phyloP scores from a whole-genome alignment of 2,888 invertebrate species.

The Drosophila falleni region DNA sequence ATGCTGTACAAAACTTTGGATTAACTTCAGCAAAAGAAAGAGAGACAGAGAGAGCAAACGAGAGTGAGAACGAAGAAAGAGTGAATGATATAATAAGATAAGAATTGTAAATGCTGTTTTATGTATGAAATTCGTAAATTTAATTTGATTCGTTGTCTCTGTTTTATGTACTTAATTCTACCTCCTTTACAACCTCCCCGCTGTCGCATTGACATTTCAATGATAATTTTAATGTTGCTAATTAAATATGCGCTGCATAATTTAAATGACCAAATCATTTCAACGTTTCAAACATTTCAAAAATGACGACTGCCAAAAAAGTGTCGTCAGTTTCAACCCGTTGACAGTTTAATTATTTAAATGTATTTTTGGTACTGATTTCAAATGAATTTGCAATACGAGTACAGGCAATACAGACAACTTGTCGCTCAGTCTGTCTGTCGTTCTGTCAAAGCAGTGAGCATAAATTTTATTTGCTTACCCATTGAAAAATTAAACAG shows the following conservation, averaged over 20 bases:
- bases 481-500: conserved; percentile 6
- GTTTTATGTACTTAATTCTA: neutral
- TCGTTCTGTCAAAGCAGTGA: conserved; percentile 22
- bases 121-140: conserved; percentile 19
- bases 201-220: neutral
- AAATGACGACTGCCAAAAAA: neutral
- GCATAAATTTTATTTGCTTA: conserved; percentile 34
- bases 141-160: conserved; percentile 16
- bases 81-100: conserved; percentile 7
- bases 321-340: conserved; percentile 2
- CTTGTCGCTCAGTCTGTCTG: conserved; percentile 1
- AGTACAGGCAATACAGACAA: neutral
- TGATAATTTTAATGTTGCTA: conserved; percentile 36
- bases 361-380: conserved; percentile 32
- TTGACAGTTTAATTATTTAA: conserved; percentile 64
- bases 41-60: neutral
- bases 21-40: neutral
- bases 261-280: conserved; percentile 34
- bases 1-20: conserved; percentile 30
- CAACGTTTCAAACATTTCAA: neutral
- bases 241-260: conserved; percentile 50
- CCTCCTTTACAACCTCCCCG: neutral
- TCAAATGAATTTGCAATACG: conserved; percentile 30
- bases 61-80: neutral
- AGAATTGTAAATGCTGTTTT: conserved; percentile 29